phyloP scores from a whole-genome alignment of 37 sponge, comb jelly and placozoan species.

The Theonella swinhoei region DNA sequence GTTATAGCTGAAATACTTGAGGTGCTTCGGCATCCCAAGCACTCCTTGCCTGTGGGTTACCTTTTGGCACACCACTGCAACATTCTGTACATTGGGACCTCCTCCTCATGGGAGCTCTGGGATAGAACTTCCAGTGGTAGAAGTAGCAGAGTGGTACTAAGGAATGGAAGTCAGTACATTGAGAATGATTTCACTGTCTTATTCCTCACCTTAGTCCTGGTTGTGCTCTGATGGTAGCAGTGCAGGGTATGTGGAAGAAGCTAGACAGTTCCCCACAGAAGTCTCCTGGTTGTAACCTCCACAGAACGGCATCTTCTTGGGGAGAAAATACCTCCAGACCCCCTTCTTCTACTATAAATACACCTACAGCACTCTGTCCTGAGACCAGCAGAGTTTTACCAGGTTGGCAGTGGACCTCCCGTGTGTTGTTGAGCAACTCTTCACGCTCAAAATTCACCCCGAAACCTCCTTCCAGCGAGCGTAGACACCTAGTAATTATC shows the following conservation, averaged over 20 bases:
- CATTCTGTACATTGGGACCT: slow-evolving; percentile 10
- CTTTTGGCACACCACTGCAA: slow-evolving; percentile 37
- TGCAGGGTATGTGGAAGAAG: slow-evolving; percentile 20
- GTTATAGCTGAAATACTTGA: too few species aligned
- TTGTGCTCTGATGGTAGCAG: slow-evolving; percentile 5
- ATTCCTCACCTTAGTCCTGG: neutral
- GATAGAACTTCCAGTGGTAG: slow-evolving; percentile 12
- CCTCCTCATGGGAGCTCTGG: neutral
- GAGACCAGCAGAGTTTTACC: neutral
- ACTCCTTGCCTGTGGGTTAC: too few species aligned
- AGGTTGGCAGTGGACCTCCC: neutral
- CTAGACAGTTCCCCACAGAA: slow-evolving; percentile 61
- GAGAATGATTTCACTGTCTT: neutral
- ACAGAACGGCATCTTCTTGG: slow-evolving; percentile 9
- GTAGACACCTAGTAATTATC: neutral
- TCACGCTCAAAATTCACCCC: slow-evolving; percentile 12
- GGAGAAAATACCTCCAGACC: slow-evolving; percentile 16
- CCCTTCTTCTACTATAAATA: slow-evolving; percentile 47
- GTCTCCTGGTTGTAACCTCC: slow-evolving; percentile 29
- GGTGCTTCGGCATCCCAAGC: too few species aligned
- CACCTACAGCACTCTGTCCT: slow-evolving; percentile 6
- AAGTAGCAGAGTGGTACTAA: slow-evolving; percentile 5
- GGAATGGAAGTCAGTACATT: neutral
- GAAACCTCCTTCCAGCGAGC: slow-evolving; percentile 1
- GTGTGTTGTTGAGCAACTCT: neutral